A percentile compares a stretch with the other conserved stretches of the same genome.
phyloP scores from a whole-genome alignment of 2,888 invertebrate species.

The Pollenia angustigena region DNA sequence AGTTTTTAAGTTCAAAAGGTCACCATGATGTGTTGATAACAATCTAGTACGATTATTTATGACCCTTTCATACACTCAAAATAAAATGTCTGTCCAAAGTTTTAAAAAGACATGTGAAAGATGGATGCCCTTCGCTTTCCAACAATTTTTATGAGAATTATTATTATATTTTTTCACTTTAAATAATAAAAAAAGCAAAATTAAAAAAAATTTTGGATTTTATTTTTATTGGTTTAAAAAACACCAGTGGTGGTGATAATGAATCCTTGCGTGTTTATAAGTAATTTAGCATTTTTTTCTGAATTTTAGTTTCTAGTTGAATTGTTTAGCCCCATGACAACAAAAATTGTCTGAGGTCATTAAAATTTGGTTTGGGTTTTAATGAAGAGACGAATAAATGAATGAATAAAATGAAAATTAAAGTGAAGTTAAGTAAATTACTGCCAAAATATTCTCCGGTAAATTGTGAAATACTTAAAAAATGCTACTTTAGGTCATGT shows the following conservation, averaged over 20 bases:
- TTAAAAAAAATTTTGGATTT: constrained; percentile 9
- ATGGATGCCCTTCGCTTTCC: constrained; percentile 6
- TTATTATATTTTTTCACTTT: constrained; percentile 30
- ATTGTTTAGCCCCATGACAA: constrained; percentile 32
- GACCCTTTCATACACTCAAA: background rate
- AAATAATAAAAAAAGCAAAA: background rate
- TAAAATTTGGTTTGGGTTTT: constrained; percentile 40
- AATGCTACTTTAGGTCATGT: constrained; percentile 20
- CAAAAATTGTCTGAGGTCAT: constrained; percentile 63
- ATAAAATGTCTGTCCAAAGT: background rate
- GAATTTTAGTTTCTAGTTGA: constrained; percentile 5
- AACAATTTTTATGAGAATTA: background rate
- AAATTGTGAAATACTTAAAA: background rate
- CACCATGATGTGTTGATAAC: constrained; percentile 14
- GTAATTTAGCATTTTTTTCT: constrained; percentile 37
- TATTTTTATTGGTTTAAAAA: background rate
- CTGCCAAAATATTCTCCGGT: background rate
- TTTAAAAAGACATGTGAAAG: constrained; percentile 7
- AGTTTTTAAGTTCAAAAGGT: constrained; percentile 40
- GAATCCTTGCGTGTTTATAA: constrained; percentile 64
- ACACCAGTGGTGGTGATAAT: constrained; percentile 19
- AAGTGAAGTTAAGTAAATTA: constrained; percentile 38
- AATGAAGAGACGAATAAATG: constrained; percentile 2
- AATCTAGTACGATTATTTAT: constrained; percentile 1
- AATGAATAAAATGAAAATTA: background rate